These are phyloP conservation scores for Hipposideros larvatus DNA, from an alignment of 2,797 vertebrate species.

Conservation along the genomic window DNA sequence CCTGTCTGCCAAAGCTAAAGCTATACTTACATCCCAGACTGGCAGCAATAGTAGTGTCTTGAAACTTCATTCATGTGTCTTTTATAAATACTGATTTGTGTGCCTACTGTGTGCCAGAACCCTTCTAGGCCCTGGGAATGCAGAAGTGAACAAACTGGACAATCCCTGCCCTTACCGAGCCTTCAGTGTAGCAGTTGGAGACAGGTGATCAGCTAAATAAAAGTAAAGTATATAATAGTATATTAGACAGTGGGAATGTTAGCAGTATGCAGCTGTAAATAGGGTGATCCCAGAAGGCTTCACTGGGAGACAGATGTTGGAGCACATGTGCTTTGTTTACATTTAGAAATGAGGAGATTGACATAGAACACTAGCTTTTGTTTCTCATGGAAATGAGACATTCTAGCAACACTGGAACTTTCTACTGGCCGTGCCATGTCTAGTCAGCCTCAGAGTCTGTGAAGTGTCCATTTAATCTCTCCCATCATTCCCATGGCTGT, in stretches of 20 bases:
- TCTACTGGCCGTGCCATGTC: neutral
- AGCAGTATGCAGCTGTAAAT: no score
- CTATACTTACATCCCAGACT: neutral
- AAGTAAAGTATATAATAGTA: no score
- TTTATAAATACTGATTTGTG: neutral
- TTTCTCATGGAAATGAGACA: neutral
- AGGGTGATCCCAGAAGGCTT: neutral
- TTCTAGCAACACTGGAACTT: neutral
- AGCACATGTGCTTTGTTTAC: neutral
- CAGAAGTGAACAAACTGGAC: neutral
- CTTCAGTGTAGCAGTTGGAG: neutral
- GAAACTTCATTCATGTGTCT: conserved; percentile 16
- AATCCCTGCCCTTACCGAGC: neutral
- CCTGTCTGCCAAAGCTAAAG: neutral
- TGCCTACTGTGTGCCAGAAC: neutral
- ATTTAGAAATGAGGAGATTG: neutral
- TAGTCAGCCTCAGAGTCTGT: neutral
- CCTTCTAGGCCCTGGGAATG: neutral
- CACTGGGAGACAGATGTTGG: neutral
- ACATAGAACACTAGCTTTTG: neutral
- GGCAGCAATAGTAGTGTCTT: neutral
- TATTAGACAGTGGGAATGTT: neutral
- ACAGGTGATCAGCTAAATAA: neutral
- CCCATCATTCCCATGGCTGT: neutral
- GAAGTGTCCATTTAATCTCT: neutral